Conservation (phyloP, 2,888 invertebrate genomes). For the Synergus gifuensis region DNA sequence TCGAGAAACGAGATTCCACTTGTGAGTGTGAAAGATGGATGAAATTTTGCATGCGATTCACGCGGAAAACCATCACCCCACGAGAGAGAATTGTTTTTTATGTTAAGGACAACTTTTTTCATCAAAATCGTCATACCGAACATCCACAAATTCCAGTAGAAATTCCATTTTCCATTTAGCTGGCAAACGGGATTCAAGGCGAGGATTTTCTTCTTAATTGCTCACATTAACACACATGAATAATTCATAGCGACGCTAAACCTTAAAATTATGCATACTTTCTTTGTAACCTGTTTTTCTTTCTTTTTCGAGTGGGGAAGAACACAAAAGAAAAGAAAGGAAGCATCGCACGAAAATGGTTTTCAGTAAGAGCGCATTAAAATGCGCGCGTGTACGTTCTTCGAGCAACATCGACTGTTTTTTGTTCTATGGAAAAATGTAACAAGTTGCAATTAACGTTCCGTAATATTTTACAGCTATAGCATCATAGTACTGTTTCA, state of each 20-base stretch:
- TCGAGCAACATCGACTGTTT: neutral
- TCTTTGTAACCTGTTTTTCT: neutral
- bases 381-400: neutral
- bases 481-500: neutral
- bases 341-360: neutral
- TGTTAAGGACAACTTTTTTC: neutral
- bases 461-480: neutral
- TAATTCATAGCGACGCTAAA: conserved; percentile 13
- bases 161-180: conserved; percentile 17
- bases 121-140: neutral
- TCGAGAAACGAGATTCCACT: neutral
- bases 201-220: conserved; percentile 29
- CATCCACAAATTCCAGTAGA: neutral
- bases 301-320: neutral
- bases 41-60: neutral
- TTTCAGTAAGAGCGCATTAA: neutral
- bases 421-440: neutral
- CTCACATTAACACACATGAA: conserved; percentile 27
- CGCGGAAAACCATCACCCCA: too few relatives aligned
- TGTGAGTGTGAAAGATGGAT: neutral
- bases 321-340: neutral
- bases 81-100: neutral
- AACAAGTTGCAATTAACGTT: conserved; percentile 7
- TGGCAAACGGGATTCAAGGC: neutral
- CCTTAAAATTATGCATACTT: conserved; percentile 1